phyloP scores from a whole-genome alignment of 2,888 invertebrate genomes.

The Pristionchus arcanus region DNA sequence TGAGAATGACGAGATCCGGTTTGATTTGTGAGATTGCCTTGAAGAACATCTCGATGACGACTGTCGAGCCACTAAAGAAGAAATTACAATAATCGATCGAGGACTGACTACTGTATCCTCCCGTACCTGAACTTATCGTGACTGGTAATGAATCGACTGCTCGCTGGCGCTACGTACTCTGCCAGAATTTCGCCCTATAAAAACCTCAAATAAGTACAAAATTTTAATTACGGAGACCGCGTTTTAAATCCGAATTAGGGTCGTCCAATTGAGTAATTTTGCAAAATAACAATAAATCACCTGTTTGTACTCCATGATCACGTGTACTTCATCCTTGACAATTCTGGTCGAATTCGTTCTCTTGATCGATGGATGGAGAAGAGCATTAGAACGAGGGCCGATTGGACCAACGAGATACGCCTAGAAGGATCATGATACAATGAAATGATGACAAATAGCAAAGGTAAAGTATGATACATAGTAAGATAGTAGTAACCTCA shows the following conservation, averaged over 20 bases:
- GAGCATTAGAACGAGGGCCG: conserved; percentile 80
- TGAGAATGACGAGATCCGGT: conserved; percentile 80
- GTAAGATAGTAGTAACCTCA: conserved; percentile 70
- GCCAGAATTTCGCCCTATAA: conserved; percentile 80
- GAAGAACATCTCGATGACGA: conserved; percentile 81
- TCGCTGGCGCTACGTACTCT: conserved; percentile 79
- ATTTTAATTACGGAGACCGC: no score
- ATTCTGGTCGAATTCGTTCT: conserved; percentile 79
- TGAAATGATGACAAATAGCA: background rate
- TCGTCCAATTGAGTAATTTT: background rate
- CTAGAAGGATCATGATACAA: conserved; percentile 66
- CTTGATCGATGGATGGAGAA: conserved; percentile 80
- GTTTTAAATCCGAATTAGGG: no score
- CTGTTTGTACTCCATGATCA: conserved; percentile 81
- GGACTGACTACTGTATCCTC: background rate
- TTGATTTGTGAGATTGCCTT: conserved; percentile 77
- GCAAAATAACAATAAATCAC: background rate
- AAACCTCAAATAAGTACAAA: background rate
- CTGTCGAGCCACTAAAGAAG: conserved; percentile 73
- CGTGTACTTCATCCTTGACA: conserved; percentile 81
- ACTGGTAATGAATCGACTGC: conserved; percentile 81
- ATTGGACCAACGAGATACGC: conserved; percentile 81
- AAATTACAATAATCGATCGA: background rate
- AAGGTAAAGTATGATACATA: background rate
- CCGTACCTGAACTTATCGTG: conserved; percentile 80